A percentile compares a stretch with the other conserved stretches of the same genome.
phyloP scores from a whole-genome alignment of 2,888 invertebrate species.

The Bugula neritina region DNA sequence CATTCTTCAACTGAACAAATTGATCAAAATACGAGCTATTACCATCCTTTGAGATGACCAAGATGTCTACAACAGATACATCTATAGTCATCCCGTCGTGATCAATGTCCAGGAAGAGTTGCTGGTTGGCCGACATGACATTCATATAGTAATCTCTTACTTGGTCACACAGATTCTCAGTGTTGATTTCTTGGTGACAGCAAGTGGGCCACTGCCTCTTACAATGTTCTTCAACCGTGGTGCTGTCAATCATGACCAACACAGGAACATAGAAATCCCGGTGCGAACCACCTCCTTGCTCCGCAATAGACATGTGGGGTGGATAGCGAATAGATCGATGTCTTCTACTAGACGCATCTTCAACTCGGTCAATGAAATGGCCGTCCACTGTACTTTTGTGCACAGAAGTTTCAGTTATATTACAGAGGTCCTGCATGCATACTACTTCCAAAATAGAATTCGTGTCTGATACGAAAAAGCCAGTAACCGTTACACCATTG shows the following conservation, averaged over 20 bases:
- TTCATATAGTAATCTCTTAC: not conserved
- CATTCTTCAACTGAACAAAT: not conserved
- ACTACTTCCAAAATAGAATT: not conserved
- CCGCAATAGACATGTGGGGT: not conserved
- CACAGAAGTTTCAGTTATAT: not conserved
- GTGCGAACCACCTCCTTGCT: not conserved
- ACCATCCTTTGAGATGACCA: not conserved
- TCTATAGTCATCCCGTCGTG: not conserved
- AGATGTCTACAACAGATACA: not conserved
- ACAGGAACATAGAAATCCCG: not conserved
- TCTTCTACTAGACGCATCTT: not conserved
- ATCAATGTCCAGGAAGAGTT: conserved; percentile 6
- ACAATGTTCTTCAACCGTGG: not conserved
- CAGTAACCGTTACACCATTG: not conserved
- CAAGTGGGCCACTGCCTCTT: not conserved
- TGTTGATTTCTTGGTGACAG: not conserved
- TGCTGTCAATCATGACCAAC: conserved; percentile 6
- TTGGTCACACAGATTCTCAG: not conserved
- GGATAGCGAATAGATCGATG: not conserved
- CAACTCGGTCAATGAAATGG: not conserved
- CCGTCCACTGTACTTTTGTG: not conserved
- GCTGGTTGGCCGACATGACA: not conserved
- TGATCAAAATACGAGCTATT: not conserved
- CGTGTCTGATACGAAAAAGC: not conserved
- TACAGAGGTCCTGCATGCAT: not conserved